Conservation (phyloP, 2,888 invertebrate species). For the Drosophila recens region DNA sequence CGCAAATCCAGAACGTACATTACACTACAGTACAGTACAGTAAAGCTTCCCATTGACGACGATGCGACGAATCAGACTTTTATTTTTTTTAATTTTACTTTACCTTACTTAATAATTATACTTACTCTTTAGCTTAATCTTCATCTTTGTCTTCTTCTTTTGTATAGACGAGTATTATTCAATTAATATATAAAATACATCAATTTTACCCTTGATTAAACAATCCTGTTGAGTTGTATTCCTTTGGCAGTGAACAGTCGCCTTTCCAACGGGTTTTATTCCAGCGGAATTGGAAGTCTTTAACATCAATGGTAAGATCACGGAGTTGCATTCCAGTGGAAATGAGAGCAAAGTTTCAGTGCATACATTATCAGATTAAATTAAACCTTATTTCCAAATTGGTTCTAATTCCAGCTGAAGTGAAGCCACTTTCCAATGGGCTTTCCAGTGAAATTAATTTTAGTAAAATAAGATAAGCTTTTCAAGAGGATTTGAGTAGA, state of each 20-base stretch:
- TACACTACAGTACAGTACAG: not conserved
- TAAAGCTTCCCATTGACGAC: constrained; percentile 1
- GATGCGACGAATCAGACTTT: not conserved
- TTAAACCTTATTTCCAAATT: too few relatives aligned
- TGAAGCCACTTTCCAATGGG: too few relatives aligned
- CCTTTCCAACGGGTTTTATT: too few relatives aligned
- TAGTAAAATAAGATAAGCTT: too few relatives aligned
- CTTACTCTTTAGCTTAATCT: not conserved
- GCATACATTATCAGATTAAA: too few relatives aligned
- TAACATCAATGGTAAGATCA: too few relatives aligned
- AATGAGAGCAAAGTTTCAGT: too few relatives aligned
- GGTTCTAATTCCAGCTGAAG: too few relatives aligned
- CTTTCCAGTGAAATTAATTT: too few relatives aligned
- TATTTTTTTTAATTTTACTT: not conserved
- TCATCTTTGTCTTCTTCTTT: not conserved
- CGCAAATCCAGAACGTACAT: not conserved
- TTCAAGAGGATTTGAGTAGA: too few relatives aligned
- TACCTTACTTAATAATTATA: not conserved
- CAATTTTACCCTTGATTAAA: constrained; percentile 9
- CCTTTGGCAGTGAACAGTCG: not conserved
- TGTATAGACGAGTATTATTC: constrained; percentile 1
- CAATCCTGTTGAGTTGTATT: not conserved
- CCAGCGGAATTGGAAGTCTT: too few relatives aligned
- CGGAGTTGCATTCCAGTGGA: too few relatives aligned
- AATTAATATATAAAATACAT: constrained; percentile 8